A percentile compares a stretch with the other conserved stretches of the same genome.
Evolutionary conservation across 2,113 vertebrate species (phyloP).

Genomic region (Eolophus roseicapilla): DNA sequence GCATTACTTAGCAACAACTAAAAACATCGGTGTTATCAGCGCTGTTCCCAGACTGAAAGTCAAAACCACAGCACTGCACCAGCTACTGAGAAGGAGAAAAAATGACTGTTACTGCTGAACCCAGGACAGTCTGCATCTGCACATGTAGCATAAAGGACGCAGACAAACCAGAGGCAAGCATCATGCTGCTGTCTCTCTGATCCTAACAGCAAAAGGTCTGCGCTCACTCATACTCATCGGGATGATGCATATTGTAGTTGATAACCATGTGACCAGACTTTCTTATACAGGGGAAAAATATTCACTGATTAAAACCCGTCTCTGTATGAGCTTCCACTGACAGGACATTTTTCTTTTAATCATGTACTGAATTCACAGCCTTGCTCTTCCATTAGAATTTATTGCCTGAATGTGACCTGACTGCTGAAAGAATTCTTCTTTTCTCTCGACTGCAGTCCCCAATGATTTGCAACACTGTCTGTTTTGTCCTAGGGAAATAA

Average conservation of each 20-base stretch:
- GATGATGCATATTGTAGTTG: not conserved
- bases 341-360: slow-evolving; percentile 51
- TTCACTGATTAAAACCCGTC: not conserved
- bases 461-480: not conserved
- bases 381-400: slow-evolving; percentile 8
- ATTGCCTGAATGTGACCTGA: slow-evolving; percentile 18
- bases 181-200: not conserved
- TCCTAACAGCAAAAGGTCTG: not conserved
- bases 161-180: not conserved
- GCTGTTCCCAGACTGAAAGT: not conserved
- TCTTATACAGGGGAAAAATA: not conserved
- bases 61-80: not conserved
- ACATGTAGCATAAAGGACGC: not conserved
- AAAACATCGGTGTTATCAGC: too few relatives aligned
- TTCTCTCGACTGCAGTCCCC: not conserved
- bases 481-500: not conserved
- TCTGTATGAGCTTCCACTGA: not conserved
- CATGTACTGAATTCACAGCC: not conserved
- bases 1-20: too few relatives aligned
- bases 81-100: not conserved
- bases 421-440: slow-evolving; percentile 1
- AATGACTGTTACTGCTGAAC: not conserved
- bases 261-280: not conserved
- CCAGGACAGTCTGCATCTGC: not conserved
- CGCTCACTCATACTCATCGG: not conserved